Evolutionary conservation across 1,140 invertebrate genomes (phyloP).

Genomic region (Anagrus nilaparvatae): DNA sequence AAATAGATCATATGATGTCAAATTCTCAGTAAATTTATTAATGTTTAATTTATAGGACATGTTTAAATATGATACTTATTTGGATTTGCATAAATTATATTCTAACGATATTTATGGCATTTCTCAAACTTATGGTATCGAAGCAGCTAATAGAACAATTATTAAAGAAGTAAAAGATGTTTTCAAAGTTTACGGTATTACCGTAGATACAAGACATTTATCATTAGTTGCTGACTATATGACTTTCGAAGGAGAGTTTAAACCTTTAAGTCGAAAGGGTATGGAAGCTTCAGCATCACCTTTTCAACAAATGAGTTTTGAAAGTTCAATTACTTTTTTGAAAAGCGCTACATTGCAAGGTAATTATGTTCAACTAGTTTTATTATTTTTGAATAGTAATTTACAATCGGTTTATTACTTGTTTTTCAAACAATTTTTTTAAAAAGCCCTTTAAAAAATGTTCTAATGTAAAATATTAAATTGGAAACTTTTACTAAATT

Average conservation of each 20-base stretch:
- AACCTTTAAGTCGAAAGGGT: constrained; percentile 81
- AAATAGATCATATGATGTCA: too few relatives aligned
- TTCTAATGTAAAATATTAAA: too few relatives aligned
- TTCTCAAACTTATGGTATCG: constrained; percentile 86
- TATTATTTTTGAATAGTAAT: constrained; percentile 8
- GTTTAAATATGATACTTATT: constrained; percentile 65
- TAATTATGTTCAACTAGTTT: constrained; percentile 11
- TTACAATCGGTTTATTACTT: background rate
- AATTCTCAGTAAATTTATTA: constrained; percentile 11
- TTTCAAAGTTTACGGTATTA: constrained; percentile 93
- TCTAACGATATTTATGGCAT: constrained; percentile 93
- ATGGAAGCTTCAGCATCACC: constrained; percentile 83
- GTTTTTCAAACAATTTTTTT: background rate
- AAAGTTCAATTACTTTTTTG: constrained; percentile 83
- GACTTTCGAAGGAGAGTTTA: constrained; percentile 86
- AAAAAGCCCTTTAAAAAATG: background rate
- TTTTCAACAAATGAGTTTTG: constrained; percentile 97
- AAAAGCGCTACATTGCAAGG: constrained; percentile 67
- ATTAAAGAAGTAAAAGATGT: constrained; percentile 85
- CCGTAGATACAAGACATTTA: constrained; percentile 88
- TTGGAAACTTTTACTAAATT: too few relatives aligned
- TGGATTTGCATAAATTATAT: constrained; percentile 83
- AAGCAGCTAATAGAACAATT: constrained; percentile 86
- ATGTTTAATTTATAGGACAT: constrained; percentile 53
- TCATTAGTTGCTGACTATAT: constrained; percentile 94